Evolutionary conservation across 2,797 vertebrate genomes (phyloP).

Genomic region (Lateolabrax maculatus): DNA sequence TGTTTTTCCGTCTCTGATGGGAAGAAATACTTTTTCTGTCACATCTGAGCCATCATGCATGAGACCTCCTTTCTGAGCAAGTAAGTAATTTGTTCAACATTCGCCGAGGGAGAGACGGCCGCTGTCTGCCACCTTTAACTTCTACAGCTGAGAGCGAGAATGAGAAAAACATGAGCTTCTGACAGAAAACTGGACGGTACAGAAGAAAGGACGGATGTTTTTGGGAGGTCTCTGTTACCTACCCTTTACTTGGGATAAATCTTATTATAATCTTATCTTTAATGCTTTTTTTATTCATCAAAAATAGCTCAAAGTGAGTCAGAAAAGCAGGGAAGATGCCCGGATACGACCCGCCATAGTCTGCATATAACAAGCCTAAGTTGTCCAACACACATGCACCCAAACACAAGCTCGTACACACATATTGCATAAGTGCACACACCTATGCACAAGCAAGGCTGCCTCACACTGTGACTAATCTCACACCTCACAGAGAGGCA

Average conservation of each 20-base stretch:
- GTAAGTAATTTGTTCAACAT: background rate
- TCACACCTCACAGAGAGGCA: constrained; percentile 58
- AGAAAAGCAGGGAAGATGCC: background rate
- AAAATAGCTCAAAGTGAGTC: background rate
- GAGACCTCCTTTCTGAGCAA: background rate
- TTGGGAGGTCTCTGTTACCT: background rate
- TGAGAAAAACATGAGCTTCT: background rate
- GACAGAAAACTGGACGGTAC: background rate
- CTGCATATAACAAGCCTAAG: background rate
- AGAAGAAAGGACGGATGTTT: background rate
- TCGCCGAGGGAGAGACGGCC: background rate
- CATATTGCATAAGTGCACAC: constrained; percentile 24
- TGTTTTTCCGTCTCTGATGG: constrained; percentile 6
- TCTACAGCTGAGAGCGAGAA: background rate
- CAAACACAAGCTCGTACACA: constrained; percentile 15
- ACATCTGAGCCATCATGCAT: background rate
- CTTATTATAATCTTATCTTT: too few species aligned
- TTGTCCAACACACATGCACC: constrained; percentile 1
- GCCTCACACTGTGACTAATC: constrained; percentile 64
- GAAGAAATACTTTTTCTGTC: background rate
- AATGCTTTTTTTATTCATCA: background rate
- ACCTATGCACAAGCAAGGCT: constrained; percentile 6
- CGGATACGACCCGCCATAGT: too few species aligned
- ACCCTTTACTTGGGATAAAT: background rate
- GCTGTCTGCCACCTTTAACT: background rate